Evolutionary conservation across 2,888 invertebrate species (phyloP).

Genomic region (Phymatocera aterrima): DNA sequence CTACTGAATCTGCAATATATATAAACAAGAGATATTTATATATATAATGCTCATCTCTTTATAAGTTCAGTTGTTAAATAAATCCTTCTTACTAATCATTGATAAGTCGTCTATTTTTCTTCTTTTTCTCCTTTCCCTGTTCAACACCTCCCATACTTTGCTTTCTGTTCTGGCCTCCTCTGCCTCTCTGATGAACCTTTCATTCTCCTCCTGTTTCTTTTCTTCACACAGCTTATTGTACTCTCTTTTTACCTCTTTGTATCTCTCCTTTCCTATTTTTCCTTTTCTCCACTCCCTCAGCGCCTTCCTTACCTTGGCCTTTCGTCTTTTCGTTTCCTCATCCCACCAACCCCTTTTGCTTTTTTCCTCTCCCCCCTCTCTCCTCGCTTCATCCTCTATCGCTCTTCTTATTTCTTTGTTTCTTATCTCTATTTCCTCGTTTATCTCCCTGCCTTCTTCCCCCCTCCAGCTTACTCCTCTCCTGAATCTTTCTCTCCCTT

Average conservation of each 20-base stretch:
- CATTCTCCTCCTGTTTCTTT: neutral
- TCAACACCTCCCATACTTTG: conserved; percentile 18
- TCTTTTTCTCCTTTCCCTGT: neutral
- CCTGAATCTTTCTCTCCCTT: conserved; percentile 4
- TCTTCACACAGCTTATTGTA: neutral
- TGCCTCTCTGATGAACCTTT: neutral
- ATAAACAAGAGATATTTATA: no score
- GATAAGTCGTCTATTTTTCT: neutral
- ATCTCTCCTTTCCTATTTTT: neutral
- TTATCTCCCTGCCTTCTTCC: neutral
- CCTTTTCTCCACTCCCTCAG: neutral
- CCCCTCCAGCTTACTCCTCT: neutral
- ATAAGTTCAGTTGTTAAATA: neutral
- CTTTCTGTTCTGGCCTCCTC: neutral
- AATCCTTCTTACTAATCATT: conserved; percentile 11
- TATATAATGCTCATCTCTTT: neutral
- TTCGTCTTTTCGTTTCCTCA: neutral
- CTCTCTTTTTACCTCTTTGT: neutral
- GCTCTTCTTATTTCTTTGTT: neutral
- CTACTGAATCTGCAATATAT: no score
- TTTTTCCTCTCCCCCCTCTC: neutral
- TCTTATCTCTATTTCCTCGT: neutral
- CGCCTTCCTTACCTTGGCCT: neutral
- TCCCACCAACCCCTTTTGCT: neutral
- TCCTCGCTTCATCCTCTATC: neutral